Evolutionary conservation across 2,113 vertebrate species (phyloP).

Genomic region (Ceratotherium simum): DNA sequence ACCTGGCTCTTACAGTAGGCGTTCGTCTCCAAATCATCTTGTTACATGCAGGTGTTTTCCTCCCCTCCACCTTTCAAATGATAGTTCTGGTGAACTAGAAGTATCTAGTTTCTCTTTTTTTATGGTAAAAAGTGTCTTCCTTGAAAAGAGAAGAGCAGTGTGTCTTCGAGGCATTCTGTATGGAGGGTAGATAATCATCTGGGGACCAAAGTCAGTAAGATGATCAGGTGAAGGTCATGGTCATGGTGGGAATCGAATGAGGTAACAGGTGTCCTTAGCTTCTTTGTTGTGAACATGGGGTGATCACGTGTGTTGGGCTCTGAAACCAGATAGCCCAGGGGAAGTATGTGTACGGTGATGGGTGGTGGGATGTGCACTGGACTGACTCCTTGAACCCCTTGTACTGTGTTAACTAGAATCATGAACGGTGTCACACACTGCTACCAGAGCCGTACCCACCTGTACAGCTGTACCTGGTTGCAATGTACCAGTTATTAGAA

Average conservation of each 20-base stretch:
- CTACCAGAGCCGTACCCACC: not conserved
- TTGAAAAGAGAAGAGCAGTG: not conserved
- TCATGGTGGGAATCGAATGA: not conserved
- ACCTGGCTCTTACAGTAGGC: not conserved
- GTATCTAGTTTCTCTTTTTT: no score
- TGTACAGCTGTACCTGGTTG: not conserved
- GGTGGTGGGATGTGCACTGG: no score
- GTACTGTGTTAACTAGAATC: not conserved
- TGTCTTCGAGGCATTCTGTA: conserved; percentile 43
- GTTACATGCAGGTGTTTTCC: conserved; percentile 45
- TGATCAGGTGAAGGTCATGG: not conserved
- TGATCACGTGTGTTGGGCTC: not conserved
- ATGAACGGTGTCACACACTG: not conserved
- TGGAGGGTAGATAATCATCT: not conserved
- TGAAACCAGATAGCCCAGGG: not conserved
- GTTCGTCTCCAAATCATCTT: conserved; percentile 23
- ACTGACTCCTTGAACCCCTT: not conserved
- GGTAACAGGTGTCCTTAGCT: not conserved
- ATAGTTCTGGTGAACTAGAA: not conserved
- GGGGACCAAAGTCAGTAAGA: not conserved
- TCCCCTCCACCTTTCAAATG: not conserved
- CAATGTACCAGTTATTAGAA: not conserved
- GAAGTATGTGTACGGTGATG: not conserved
- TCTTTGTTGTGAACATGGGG: not conserved
- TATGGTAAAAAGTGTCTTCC: not conserved